Evolutionary conservation across 1,140 invertebrate genomes (phyloP).

Genomic region (Conus ventricosus): DNA sequence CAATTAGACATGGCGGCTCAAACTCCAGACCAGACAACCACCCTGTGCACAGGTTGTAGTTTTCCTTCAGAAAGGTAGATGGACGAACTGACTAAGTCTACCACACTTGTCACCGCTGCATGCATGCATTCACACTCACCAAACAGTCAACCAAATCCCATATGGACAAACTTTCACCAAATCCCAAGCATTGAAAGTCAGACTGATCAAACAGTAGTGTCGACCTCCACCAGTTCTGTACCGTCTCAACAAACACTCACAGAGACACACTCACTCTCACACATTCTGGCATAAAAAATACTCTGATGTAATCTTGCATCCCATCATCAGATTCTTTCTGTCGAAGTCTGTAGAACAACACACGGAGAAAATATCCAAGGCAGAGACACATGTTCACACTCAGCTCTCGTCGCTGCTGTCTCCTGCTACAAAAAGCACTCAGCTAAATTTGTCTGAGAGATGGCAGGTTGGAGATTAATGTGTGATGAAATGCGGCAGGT

Average conservation of each 20-base stretch:
- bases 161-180: no score
- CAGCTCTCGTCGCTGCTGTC: not conserved
- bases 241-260: not conserved
- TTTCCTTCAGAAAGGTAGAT: not conserved
- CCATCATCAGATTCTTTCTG: not conserved
- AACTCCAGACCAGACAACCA: not conserved
- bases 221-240: no score
- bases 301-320: not conserved
- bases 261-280: not conserved
- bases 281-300: not conserved
- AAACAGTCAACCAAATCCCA: not conserved
- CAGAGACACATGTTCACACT: not conserved
- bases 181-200: not conserved
- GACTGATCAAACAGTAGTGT: not conserved
- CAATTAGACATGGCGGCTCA: not conserved
- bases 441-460: not conserved
- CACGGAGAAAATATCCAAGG: not conserved
- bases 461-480: not conserved
- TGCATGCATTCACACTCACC: not conserved
- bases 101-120: not conserved
- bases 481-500: not conserved
- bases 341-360: slow-evolving; percentile 5
- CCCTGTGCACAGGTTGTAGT: not conserved
- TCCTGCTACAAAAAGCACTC: not conserved
- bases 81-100: not conserved